Evolutionary conservation across 2,888 invertebrate genomes (phyloP), one percentile per base, ranked within the genome.

Genomic region (Octodonta nipae): DNA sequence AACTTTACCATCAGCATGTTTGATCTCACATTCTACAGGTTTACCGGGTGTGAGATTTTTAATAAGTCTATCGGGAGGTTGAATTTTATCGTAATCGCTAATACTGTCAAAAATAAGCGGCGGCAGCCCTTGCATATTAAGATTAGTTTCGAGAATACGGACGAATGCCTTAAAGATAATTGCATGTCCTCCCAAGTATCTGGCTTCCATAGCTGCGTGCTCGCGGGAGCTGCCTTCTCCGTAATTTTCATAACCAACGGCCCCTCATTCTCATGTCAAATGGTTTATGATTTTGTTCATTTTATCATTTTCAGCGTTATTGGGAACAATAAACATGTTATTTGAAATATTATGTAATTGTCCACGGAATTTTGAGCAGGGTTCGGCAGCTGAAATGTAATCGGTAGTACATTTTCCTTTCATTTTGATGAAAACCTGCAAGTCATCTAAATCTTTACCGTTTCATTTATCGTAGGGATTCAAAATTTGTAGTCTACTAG

Each of bases 361-460:
- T 25, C 98, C 98, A 54, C 98, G 75, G 67, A 89, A 98, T 66
- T 98, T 98, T 31, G 98, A 75, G 98, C 98, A 98, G 40, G 96
- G 96, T 13, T 98, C 98, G 48, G 98, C 98, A 20, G 95, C 95
- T 26, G 93, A 95, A 63, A 98, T 98, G 68, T 98, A 98, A 72
- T 98, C 98, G 30, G 98, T 99, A 45, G 98, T 99, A 63, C 98
- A 98, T 67, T 98, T 98, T 52, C 98, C 98, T 68, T 93, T 95
- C 7, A 92, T 91, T 69, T 98, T 98, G 54, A 98, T 93, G 28
- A 98, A 74, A 46, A 99, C 72, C 25, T 81, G 77, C 70, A 96
- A 61, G 49, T 95, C 92, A 2, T 66, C 71, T 17, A 93, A 70
- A 65, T 99, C 96, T 56, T 91, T 84, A 50, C 95, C 92, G 63